Conservation (phyloP, 2,113 vertebrate genomes). For the Acanthochromis polyacanthus region DNA sequence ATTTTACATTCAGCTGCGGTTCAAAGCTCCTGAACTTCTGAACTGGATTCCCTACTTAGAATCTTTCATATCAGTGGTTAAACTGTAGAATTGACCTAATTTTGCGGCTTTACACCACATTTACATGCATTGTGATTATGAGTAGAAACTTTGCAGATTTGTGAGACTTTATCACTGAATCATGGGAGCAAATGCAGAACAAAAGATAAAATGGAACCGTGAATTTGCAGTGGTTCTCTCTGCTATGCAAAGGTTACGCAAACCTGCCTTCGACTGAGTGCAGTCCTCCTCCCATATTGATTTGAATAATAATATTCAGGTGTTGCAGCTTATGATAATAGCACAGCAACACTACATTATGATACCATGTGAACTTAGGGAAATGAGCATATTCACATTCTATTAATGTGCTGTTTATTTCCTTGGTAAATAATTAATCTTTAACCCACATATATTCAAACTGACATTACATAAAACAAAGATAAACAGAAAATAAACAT, state of each 20-base stretch:
- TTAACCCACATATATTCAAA: too few species aligned
- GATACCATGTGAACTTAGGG: too few species aligned
- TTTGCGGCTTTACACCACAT: constrained; percentile 19
- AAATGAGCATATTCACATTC: too few species aligned
- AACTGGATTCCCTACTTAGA: constrained; percentile 4
- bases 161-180: background rate
- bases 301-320: constrained; percentile 38
- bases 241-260: constrained; percentile 2
- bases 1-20: constrained; percentile 15
- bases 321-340: background rate
- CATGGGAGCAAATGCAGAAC: constrained; percentile 5
- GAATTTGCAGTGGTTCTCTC: background rate
- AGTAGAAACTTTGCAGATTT: constrained; percentile 1
- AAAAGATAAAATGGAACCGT: background rate
- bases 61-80: constrained; percentile 5
- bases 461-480: too few species aligned
- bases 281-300: background rate
- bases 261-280: background rate
- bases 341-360: background rate
- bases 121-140: background rate
- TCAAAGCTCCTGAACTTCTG: background rate
- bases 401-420: too few species aligned
- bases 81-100: background rate
- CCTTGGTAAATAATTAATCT: too few species aligned
- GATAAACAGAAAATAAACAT: too few species aligned